Base-by-base conservation (phyloP, 2,888 invertebrate species). In the Philopedon plagiatum region DNA sequence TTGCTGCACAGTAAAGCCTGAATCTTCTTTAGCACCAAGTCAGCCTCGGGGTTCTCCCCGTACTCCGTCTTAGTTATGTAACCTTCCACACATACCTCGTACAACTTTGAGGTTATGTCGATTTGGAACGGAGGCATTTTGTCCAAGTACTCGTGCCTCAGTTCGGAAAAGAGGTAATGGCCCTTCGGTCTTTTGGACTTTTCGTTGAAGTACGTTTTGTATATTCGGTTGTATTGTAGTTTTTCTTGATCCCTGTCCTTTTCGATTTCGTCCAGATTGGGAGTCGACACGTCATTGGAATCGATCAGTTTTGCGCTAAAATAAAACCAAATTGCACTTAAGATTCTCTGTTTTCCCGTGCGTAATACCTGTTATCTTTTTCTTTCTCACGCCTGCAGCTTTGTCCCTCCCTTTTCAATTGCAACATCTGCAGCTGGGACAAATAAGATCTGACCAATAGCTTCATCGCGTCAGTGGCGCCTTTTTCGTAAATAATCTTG, bases 371-470 rank as follows among this genome's bases (percentile, higher is more conserved):
- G 21, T 49, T 58, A 46, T 57, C 46, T 44, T 26, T 60, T 7
- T 62, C 41, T 37, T 46, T 70, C 11, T 21, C 34, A n/a, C 15
- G 26, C 26, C 26, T 39, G 8, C 49, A 46, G n/a, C 32, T 29
- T 32, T 71, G 54, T 18, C 70, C 60, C 8, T 80, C 80, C 58
- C 81, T 83, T 70, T 82, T 84, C 34, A 85, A 60, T 32, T 83
- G 84, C 62, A 85, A 68, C 21, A 85, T 79, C 76, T 86, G 85
- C 49, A 86, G 60, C 66, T 85, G 85, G 0, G 85, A 85, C 77
- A 91, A 83, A 77, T 91, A 91, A 64, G 91, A 90, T 57, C 91
- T 86, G 19, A 90, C 89, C 15, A 91, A 81, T 57, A 91, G 86
- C 78, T 90, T 91, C 63, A 91, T 86, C 0, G 89, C 90, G 70